Evolutionary conservation across 2,113 vertebrate genomes (phyloP), one percentile per base, ranked within the genome.

Genomic region (Sitta europaea): DNA sequence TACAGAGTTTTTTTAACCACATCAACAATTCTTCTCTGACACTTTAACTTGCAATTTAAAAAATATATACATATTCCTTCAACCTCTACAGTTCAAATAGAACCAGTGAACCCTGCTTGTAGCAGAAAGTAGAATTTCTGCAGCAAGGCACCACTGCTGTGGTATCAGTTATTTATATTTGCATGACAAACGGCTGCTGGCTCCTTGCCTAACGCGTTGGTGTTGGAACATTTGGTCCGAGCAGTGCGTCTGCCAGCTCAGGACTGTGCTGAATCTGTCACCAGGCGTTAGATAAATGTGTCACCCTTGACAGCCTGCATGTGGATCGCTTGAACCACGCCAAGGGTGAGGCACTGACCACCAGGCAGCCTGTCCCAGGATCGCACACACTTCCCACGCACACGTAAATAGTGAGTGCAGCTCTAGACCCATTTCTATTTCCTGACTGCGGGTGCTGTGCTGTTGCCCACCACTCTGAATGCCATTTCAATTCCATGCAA

Each of bases 251-350:
- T 98, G 97, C 95, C 86, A 98, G 98, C 97, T 98, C 98, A 98
- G 98, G 97, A 97, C 98, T 98, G 98, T 50, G 82, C 98, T 98
- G 97, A 98, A 98, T 98, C 97, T 97, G 98, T 98, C 98, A 98
- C 90, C 91, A 97, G 97, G 97, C 79, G 95, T 98, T 94, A 96
- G 97, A 97, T 88, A 94, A 96, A 97, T 92, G 97, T 95, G 95
- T 83, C 95, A 97, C 31, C 92, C 80, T 6, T 89, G 94, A 96
- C 90, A 96, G 93, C 67, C 94, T 95, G 96, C 96, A 96, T 97
- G 95, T 96, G 71, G 90, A 86, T 71, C 74, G 80, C 42, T 33
- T 91, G 97, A 95, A 90, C 90, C 86, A 93, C 36, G 62, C 8
- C 43, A 36, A 88, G 88, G 25, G 85, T 11, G 21, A 96, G 88